phyloP scores from a whole-genome alignment of 2,113 vertebrate species.

The Rallus limicola region DNA sequence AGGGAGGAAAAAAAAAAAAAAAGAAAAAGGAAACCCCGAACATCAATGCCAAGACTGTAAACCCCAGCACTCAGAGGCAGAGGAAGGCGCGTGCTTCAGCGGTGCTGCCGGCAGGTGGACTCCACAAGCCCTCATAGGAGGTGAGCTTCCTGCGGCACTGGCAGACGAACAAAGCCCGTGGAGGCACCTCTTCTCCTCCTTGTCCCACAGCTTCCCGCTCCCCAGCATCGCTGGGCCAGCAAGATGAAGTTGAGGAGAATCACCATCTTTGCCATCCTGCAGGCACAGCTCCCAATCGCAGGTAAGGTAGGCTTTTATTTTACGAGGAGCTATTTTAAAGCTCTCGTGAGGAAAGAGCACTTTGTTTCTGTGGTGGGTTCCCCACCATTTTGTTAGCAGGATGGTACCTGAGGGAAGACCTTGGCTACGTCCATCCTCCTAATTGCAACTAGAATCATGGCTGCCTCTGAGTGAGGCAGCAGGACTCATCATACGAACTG shows the following conservation, averaged over 20 bases:
- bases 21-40: conserved; percentile 4
- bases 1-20: not conserved
- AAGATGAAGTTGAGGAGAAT: conserved; percentile 59
- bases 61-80: conserved; percentile 42
- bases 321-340: not conserved
- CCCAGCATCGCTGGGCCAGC: rapidly evolving
- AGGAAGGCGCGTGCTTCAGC: not conserved
- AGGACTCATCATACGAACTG: rapidly evolving
- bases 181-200: not conserved
- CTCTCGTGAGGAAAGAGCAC: not conserved
- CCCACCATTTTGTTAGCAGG: not conserved
- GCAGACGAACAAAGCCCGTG: not conserved
- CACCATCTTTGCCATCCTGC: not conserved
- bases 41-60: not conserved
- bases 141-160: conserved; percentile 73
- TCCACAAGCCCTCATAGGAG: conserved; percentile 7
- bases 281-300: conserved; percentile 26
- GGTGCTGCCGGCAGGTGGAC: conserved; percentile 34
- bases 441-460: rapidly evolving
- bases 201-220: not conserved
- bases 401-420: not conserved
- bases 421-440: rapidly evolving
- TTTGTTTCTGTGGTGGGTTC: not conserved
- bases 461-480: rapidly evolving
- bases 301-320: conserved; percentile 38